Base-by-base conservation (phyloP, 2,888 invertebrate species). In the Hemithea aestivaria region DNA sequence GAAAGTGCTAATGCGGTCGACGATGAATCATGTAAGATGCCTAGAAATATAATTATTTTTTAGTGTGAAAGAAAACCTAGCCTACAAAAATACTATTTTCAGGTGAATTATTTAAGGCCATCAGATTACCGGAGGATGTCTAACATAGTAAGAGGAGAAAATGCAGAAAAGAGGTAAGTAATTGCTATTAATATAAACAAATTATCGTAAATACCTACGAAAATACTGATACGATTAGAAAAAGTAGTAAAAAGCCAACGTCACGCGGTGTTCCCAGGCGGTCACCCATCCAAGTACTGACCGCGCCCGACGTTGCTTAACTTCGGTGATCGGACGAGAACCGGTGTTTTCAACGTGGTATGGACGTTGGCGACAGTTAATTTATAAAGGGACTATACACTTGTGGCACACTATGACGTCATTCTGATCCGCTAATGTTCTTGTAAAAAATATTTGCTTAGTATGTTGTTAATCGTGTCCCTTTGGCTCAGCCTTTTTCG, bases 51-150 rank as follows among this genome's bases (percentile, higher is more conserved):
- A n/a, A n/a, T n/a, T n/a, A n/a, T n/a, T n/a, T n/a, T n/a, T n/a
- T n/a, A n/a, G n/a, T n/a, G n/a, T n/a, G n/a, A n/a, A n/a, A n/a
- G n/a, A n/a, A n/a, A n/a, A n/a, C n/a, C n/a, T n/a, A n/a, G n/a
- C 16, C 16, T 16, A 16, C 16, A 4, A 5, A 16, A 5, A 16
- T 9, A 2, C 27, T 25, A 7, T 33, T 30, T 38, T 16, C 40
- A 83, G 87, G 66, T 87, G 44, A 75, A 80, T 72, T 66, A 88
- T 56, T 74, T 88, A 10, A 73, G 88, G 6, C 90, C 91, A 0
- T 91, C 91, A 7, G 88, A 91, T 73, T 89, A 89, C 57, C 73
- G 90, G 40, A 72, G 89, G 62, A 75, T 91, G 87, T 91, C 90
- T 10, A 69, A 88, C 60, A 66, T 84, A 66, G 74, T 81, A 45